Percentiles rank a stretch among this genome's conserved stretches.
Evolutionary conservation across 2,797 vertebrate genomes (phyloP).

Genomic region (Clangula hyemalis): DNA sequence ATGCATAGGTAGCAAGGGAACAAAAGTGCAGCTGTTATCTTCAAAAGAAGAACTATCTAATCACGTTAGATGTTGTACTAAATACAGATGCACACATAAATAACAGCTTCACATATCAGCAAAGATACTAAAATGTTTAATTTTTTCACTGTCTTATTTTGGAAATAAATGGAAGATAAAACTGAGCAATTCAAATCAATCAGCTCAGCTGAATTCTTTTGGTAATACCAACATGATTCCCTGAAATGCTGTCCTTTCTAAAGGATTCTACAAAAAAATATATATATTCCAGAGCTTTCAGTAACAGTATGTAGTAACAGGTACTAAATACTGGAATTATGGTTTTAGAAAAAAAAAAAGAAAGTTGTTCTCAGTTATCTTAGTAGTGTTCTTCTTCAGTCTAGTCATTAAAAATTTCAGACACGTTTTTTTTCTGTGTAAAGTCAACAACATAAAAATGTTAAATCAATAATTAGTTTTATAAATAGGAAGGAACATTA

Average conservation of each 20-base stretch:
- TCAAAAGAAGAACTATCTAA: background rate
- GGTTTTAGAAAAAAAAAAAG: background rate
- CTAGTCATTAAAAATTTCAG: background rate
- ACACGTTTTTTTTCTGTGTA: background rate
- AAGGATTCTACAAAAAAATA: background rate
- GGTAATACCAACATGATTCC: background rate
- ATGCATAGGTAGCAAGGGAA: background rate
- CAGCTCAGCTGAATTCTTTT: background rate
- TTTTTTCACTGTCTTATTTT: background rate
- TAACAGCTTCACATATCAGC: background rate
- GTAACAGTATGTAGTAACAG: background rate
- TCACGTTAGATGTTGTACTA: background rate
- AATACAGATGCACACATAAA: background rate
- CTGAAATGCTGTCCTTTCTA: background rate
- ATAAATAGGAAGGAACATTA: background rate
- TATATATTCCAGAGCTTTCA: background rate
- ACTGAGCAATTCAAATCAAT: background rate
- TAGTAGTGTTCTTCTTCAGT: background rate
- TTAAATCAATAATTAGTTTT: background rate
- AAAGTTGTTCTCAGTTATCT: background rate
- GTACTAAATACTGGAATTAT: background rate
- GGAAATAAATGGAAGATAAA: background rate
- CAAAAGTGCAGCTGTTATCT: background rate
- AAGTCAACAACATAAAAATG: background rate
- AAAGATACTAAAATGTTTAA: background rate